phyloP scores from a whole-genome alignment of 2,113 vertebrate species.

The Mastomys coucha region DNA sequence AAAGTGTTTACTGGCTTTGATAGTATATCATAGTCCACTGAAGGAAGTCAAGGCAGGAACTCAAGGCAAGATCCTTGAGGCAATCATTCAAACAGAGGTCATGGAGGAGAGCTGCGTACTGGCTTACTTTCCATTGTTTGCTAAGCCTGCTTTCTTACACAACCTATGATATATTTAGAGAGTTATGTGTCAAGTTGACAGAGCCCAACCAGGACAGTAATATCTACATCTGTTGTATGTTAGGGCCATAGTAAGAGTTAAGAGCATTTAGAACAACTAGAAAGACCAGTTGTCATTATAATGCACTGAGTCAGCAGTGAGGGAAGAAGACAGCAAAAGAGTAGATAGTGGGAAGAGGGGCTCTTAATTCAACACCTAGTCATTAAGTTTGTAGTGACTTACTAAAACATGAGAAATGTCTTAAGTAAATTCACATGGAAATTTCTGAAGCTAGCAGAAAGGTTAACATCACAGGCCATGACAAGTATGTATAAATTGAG shows the following conservation, averaged over 20 bases:
- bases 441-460: not conserved
- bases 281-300: not conserved
- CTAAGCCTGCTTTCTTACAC: not conserved
- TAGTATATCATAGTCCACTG: not conserved
- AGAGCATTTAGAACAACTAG: slow-evolving; percentile 2
- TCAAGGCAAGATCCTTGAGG: not conserved
- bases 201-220: not conserved
- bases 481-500: not conserved
- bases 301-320: not conserved
- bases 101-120: not conserved
- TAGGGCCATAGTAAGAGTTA: not conserved
- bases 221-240: not conserved
- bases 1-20: not conserved
- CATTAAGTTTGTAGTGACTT: not conserved
- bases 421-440: not conserved
- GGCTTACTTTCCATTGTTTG: not conserved
- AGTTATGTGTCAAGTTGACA: not conserved
- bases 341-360: not conserved
- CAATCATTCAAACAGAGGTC: not conserved
- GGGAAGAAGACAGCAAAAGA: not conserved
- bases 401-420: not conserved
- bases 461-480: not conserved
- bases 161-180: not conserved
- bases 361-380: not conserved
- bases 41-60: not conserved